These are phyloP conservation scores for Rhyacophila evoluta DNA, from an alignment of 2,888 invertebrate genomes.

Conservation along the genomic window DNA sequence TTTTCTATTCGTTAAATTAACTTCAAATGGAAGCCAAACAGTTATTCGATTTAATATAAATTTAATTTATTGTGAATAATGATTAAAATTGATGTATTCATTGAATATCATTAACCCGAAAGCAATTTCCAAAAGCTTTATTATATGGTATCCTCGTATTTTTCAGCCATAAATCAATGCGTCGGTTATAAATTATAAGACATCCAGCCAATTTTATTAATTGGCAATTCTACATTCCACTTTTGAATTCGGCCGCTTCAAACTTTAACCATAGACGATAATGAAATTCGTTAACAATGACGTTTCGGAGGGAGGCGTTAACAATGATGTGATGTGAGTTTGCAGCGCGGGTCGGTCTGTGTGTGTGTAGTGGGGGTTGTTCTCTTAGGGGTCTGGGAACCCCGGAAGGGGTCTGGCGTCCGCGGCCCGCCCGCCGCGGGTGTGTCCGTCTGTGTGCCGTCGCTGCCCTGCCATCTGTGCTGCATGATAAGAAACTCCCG, in stretches of 20 bases:
- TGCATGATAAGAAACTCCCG: slow-evolving; percentile 17
- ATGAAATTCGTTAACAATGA: neutral
- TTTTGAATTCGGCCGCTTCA: neutral
- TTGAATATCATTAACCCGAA: no score
- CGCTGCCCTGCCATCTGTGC: slow-evolving; percentile 24
- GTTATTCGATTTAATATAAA: no score
- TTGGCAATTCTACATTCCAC: neutral
- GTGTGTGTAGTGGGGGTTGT: slow-evolving; percentile 20
- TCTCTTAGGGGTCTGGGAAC: neutral
- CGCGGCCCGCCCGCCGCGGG: slow-evolving; percentile 14
- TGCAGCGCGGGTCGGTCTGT: slow-evolving; percentile 22
- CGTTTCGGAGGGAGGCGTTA: slow-evolving; percentile 10
- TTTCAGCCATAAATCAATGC: no score
- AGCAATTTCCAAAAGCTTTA: no score
- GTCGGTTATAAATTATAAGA: no score
- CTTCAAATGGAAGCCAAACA: no score
- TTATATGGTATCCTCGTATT: no score
- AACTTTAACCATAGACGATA: neutral
- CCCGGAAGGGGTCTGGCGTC: neutral
- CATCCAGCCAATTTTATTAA: no score
- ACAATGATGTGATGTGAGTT: slow-evolving; percentile 24
- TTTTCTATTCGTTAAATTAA: no score
- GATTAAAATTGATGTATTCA: no score
- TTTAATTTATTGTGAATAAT: no score
- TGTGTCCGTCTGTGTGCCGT: slow-evolving; percentile 24